A percentile compares a stretch with the other conserved stretches of the same genome.
Evolutionary conservation across 2,888 invertebrate genomes (phyloP).

Genomic region (Periphyllus acericola): DNA sequence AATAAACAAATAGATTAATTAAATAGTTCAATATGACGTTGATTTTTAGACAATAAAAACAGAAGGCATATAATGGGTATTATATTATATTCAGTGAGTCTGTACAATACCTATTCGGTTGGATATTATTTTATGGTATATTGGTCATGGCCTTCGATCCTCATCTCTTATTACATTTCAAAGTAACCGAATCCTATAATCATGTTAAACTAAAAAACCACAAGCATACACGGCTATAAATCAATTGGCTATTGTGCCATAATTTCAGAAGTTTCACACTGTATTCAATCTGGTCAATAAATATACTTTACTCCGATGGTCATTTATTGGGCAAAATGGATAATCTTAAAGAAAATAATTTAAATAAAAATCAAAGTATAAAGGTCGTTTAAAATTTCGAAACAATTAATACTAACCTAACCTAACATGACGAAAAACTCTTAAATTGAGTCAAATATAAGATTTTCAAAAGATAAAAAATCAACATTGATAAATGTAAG

Average conservation of each 20-base stretch:
- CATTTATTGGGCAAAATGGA: background rate
- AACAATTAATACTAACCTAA: constrained; percentile 33
- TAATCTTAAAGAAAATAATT: constrained; percentile 39
- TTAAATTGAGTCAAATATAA: background rate
- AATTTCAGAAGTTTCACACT: constrained; percentile 34
- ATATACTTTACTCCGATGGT: constrained; percentile 6
- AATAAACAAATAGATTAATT: no score
- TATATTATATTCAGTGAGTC: background rate
- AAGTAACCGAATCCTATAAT: constrained; percentile 59
- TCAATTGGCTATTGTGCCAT: constrained; percentile 39
- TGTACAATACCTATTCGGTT: background rate
- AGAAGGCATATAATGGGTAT: background rate
- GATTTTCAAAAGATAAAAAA: constrained; percentile 19
- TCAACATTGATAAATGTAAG: background rate
- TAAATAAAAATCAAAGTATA: constrained; percentile 26
- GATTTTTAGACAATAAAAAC: background rate
- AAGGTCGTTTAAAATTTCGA: constrained; percentile 6
- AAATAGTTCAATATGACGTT: background rate
- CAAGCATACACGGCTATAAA: constrained; percentile 46
- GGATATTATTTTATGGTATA: constrained; percentile 33
- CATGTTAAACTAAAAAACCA: constrained; percentile 56
- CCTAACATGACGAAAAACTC: constrained; percentile 13
- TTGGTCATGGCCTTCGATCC: constrained; percentile 52
- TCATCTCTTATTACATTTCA: constrained; percentile 56
- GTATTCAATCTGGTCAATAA: constrained; percentile 32